phyloP scores from a whole-genome alignment of 1,140 invertebrate species.

The Eubasilissa regina region DNA sequence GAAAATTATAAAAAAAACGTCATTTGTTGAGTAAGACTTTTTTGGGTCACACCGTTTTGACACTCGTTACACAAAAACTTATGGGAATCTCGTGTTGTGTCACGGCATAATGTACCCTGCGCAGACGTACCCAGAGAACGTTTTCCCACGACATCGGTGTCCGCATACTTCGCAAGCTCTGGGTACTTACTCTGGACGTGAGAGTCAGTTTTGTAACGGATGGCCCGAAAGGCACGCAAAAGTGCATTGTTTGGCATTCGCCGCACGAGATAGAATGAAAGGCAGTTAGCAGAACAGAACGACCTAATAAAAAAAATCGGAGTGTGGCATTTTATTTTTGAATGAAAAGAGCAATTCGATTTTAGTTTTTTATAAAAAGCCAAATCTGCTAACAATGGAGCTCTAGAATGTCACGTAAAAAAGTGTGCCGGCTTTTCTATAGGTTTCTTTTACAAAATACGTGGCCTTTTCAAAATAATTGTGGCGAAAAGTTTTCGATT shows the following conservation, averaged over 20 bases:
- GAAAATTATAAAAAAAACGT: conserved; percentile 6
- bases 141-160: conserved; percentile 47
- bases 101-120: conserved; percentile 50
- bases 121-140: conserved; percentile 39
- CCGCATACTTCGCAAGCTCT: conserved; percentile 29
- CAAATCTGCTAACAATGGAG: too few relatives aligned
- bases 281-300: not conserved
- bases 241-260: not conserved
- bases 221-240: conserved; percentile 8
- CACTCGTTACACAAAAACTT: conserved; percentile 47
- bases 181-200: conserved; percentile 15
- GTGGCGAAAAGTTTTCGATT: too few relatives aligned
- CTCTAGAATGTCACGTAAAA: too few relatives aligned
- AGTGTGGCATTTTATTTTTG: too few relatives aligned
- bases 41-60: conserved; percentile 51
- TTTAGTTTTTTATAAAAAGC: too few relatives aligned
- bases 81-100: conserved; percentile 46
- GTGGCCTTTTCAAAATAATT: too few relatives aligned
- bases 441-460: too few relatives aligned
- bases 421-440: too few relatives aligned
- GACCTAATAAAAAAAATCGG: not conserved
- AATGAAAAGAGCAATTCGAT: too few relatives aligned
- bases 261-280: not conserved
- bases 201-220: conserved; percentile 53
- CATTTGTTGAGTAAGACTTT: conserved; percentile 15